phyloP scores from a whole-genome alignment of 2,797 vertebrate genomes.

The Paramormyrops hopkinsi region DNA sequence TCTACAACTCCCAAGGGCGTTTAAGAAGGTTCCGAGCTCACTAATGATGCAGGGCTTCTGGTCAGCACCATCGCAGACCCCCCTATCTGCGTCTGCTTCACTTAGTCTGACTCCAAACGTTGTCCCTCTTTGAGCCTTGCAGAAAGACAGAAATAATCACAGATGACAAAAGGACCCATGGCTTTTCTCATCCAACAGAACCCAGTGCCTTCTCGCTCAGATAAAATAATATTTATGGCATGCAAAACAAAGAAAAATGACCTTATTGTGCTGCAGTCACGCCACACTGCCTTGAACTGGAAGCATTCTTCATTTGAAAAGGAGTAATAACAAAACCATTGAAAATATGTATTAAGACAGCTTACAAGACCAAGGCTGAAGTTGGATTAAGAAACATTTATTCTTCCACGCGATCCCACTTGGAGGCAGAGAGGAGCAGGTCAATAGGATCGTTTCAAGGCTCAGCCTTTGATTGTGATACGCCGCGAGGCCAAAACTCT shows the following conservation, averaged over 20 bases:
- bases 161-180: not conserved
- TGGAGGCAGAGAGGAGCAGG: conserved; percentile 48
- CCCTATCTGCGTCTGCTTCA: not conserved
- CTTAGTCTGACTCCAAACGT: not conserved
- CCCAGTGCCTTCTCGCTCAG: not conserved
- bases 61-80: not conserved
- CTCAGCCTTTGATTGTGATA: not conserved
- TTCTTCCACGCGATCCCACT: conserved; percentile 34
- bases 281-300: not conserved
- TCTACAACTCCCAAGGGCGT: not conserved
- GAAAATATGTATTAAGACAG: conserved; percentile 1
- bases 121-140: not conserved
- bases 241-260: not conserved
- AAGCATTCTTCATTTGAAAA: conserved; percentile 1
- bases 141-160: not conserved
- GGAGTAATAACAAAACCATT: not conserved
- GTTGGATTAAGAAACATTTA: not conserved
- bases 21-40: not conserved
- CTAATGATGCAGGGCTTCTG: not conserved
- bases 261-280: not conserved
- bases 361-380: not conserved
- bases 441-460: not conserved
- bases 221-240: not conserved
- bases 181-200: not conserved
- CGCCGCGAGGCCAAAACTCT: conserved; percentile 15